Base-by-base conservation (phyloP, 1,140 invertebrate species). In the Asbolus verrucosus region DNA sequence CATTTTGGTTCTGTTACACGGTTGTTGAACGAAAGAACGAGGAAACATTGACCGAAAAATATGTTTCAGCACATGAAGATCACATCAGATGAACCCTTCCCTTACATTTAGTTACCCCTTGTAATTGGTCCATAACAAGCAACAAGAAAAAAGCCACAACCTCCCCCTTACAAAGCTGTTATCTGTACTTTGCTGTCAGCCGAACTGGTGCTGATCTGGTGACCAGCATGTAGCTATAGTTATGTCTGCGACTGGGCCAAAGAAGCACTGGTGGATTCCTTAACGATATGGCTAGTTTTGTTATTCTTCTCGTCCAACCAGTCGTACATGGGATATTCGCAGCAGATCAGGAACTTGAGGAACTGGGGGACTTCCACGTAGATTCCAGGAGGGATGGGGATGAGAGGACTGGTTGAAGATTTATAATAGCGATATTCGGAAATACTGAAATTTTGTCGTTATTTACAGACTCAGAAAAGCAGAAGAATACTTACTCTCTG, bases 381-480 rank as follows among this genome's bases (percentile, higher is more conserved):
- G 39, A 95, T 88, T 1, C 89, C 84, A 0, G 93, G 92, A 0
- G 94, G 94, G 72, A 96, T 89, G 2, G 93, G 94, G 75, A 97
- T 92, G 65, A 97, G 80, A 0, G 93, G 93, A 62, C 94, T 95
- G 9, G 94, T 96, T 0, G 90, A 91, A 16, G 87, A 84, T 80
- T 96, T 96, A 81, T 96, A 97, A 73, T 90, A 89, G 65, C 91
- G 86, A 83, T 97, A 97, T 75, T 92, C 89, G 16, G 91, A 86
- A 81, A 92, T 91, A 78, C 91, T 92, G 78, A 9, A 86, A 41
- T 36, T 63, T 11, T 41, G 6, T 2, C 2, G n/a, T 67, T 61
- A 24, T 4, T 41, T 15, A 30, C 36, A 18, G 50, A 30, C 1
- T 4, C 0, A 6, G 18, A 9, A 31, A 50, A 65, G 27, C 2